A percentile compares a stretch with the other conserved stretches of the same genome.
phyloP scores from a whole-genome alignment of 2,797 vertebrate genomes.

The Sylvilagus floridanus region DNA sequence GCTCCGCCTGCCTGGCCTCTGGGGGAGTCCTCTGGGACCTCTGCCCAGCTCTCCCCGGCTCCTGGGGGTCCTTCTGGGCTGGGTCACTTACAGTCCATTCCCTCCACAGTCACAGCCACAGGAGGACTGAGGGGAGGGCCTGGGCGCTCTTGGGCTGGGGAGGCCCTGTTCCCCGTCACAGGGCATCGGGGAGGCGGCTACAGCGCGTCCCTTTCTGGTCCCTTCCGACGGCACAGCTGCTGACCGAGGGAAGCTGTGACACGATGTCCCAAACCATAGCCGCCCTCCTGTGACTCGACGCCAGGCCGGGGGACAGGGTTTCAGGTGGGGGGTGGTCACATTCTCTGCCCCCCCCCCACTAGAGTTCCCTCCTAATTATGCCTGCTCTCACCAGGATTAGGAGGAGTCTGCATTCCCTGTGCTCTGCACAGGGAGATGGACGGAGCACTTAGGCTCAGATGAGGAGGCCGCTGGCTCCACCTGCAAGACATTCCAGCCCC shows the following conservation, averaged over 20 bases:
- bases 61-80: background rate
- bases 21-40: background rate
- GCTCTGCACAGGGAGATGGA: too few relatives aligned
- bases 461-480: background rate
- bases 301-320: too few relatives aligned
- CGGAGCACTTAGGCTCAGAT: rapidly evolving
- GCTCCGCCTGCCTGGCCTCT: background rate
- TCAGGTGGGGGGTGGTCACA: background rate
- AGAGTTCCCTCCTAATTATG: background rate
- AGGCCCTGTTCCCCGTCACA: background rate
- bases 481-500: rapidly evolving
- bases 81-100: background rate
- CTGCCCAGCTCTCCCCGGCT: background rate
- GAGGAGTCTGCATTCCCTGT: background rate
- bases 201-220: background rate
- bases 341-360: background rate
- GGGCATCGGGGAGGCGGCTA: too few relatives aligned
- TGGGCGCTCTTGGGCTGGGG: rapidly evolving
- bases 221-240: background rate
- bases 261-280: rapidly evolving
- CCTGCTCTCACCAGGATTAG: background rate
- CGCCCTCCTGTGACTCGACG: background rate
- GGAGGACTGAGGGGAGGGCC: background rate
- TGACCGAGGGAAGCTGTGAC: background rate
- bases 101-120: background rate